Evolutionary conservation across 2,888 invertebrate species (phyloP), one percentile per base, ranked within the genome.

Genomic region (Argyra leucocephala): DNA sequence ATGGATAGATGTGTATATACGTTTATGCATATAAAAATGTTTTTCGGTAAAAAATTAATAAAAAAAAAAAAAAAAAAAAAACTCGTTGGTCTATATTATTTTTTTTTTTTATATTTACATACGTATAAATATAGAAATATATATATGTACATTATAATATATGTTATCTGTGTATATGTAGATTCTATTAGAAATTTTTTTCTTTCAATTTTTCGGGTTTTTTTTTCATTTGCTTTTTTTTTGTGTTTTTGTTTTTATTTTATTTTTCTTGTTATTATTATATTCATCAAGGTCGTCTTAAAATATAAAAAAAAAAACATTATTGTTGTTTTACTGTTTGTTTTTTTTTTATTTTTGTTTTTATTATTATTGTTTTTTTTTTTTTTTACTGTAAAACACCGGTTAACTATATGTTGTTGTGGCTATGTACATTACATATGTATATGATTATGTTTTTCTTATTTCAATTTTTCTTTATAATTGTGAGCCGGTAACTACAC

Each of bases 231-330:
- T 22, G 9, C 22, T n/a, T 22, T 59, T 59, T 18, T 59, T 1
- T 22, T 57, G 9, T 57, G 23, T 23, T 59, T 23, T 15, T 59
- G 1, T 59, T 57, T 23, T 23, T 23, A 23, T 59, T 23, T 15
- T 59, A 24, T 48, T 12, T 18, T 18, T 48, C 12, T 59, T 18
- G 12, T 59, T 59, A 23, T 59, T 59, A 18, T 59, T 59, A 59
- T 59, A 59, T 59, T 59, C 59, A 59, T 59, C 59, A 59, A 59
- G 59, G 59, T 59, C 59, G 59, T 59, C 59, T 59, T 21, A 57
- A 57, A 48, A 48, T 48, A 48, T 48, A 48, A 48, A 48, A 48
- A 48, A 48, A 48, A 37, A 37, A 37, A 37, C 5, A 37, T 10
- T 37, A 18, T 48, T 48, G n/a, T 48, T 2, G 12, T 48, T 48